Evolutionary conservation across 1,140 invertebrate species (phyloP).

Genomic region (Bombus polaris): DNA sequence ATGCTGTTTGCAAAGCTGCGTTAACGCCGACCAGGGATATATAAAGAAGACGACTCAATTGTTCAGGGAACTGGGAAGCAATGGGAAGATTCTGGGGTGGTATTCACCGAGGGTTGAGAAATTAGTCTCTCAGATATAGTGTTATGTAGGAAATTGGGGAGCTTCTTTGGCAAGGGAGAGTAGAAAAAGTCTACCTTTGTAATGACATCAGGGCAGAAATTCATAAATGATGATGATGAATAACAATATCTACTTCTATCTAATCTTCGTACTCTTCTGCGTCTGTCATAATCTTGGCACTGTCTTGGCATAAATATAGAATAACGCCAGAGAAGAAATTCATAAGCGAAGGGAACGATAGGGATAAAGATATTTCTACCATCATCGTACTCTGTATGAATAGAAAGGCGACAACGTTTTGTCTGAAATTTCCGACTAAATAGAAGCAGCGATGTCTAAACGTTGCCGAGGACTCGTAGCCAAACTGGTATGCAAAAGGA

Average conservation of each 20-base stretch:
- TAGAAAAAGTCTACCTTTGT: too few species aligned
- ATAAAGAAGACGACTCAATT: constrained; percentile 16
- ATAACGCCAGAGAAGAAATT: too few species aligned
- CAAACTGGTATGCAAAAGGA: constrained; percentile 14
- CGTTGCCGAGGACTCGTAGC: neutral
- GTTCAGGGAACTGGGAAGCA: neutral
- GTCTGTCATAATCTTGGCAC: too few species aligned
- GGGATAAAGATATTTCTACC: too few species aligned
- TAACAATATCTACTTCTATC: too few species aligned
- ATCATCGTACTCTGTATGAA: neutral
- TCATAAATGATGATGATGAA: too few species aligned
- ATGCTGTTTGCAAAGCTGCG: neutral
- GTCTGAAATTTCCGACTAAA: neutral
- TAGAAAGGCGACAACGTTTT: neutral
- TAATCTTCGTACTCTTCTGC: too few species aligned
- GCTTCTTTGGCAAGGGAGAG: neutral
- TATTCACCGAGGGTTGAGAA: neutral
- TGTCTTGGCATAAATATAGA: too few species aligned
- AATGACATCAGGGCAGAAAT: too few species aligned
- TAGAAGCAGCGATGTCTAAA: neutral
- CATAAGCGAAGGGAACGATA: too few species aligned
- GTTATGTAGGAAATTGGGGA: neutral
- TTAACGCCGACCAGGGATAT: constrained; percentile 24
- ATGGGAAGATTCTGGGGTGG: neutral
- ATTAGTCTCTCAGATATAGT: neutral